phyloP scores from a whole-genome alignment of 2,113 vertebrate genomes.

The Oostethus manadensis region DNA sequence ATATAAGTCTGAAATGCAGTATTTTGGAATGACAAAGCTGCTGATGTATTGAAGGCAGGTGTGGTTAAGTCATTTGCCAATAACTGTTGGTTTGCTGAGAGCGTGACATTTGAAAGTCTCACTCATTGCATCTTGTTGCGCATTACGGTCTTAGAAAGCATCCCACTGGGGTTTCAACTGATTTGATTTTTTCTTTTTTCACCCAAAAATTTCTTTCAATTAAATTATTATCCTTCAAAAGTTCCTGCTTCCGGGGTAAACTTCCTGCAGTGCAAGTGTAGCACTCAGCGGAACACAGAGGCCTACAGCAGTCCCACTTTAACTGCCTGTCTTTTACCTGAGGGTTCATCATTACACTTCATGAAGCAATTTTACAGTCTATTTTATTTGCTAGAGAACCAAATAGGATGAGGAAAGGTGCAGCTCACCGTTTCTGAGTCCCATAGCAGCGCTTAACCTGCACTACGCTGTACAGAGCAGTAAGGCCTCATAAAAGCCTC shows the following conservation, averaged over 20 bases:
- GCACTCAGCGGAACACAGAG: constrained; percentile 33
- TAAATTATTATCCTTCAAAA: too few relatives aligned
- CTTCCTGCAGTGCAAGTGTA: not conserved
- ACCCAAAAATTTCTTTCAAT: too few relatives aligned
- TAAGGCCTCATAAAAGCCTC: constrained; percentile 62
- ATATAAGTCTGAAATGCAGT: not conserved
- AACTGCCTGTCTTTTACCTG: constrained; percentile 42
- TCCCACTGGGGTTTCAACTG: not conserved
- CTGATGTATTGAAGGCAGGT: too few relatives aligned
- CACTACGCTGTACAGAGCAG: constrained; percentile 48
- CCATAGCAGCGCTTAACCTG: constrained; percentile 53
- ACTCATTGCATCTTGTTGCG: not conserved
- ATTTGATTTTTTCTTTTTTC: not conserved
- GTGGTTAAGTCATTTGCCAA: too few relatives aligned
- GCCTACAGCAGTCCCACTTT: constrained; percentile 30
- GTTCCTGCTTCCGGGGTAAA: too few relatives aligned
- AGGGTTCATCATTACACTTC: constrained; percentile 69
- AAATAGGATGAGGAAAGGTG: constrained; percentile 41
- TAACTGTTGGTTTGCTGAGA: too few relatives aligned
- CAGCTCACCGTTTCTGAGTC: constrained; percentile 50
- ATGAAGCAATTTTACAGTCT: constrained; percentile 74
- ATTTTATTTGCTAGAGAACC: constrained; percentile 61
- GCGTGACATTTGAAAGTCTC: not conserved
- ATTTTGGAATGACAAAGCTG: not conserved
- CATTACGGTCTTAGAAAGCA: not conserved